Evolutionary conservation across 2,113 vertebrate species (phyloP).

Genomic region (Nothobranchius kuhntae): DNA sequence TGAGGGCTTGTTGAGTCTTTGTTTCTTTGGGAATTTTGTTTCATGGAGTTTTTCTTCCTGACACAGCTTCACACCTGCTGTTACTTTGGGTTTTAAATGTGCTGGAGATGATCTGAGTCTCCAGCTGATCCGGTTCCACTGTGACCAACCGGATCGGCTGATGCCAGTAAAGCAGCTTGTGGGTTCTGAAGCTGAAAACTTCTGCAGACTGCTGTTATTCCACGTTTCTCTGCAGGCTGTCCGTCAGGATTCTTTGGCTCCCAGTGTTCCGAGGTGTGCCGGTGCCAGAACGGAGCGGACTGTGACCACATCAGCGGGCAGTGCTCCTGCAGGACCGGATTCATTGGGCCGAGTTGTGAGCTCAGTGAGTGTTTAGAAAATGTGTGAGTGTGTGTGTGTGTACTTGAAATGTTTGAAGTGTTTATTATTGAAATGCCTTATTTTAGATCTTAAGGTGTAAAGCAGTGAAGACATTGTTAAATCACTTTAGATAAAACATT

Average conservation of each 20-base stretch:
- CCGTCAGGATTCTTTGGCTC: constrained; percentile 87
- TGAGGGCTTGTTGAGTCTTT: too few species aligned
- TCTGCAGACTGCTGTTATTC: neutral
- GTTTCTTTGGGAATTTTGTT: neutral
- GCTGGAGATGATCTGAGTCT: neutral
- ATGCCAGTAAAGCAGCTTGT: constrained; percentile 14
- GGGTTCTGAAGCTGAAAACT: neutral
- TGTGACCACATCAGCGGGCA: constrained; percentile 88
- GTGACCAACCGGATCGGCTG: constrained; percentile 17
- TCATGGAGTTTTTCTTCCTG: neutral
- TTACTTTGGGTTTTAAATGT: too few species aligned
- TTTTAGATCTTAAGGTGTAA: too few species aligned
- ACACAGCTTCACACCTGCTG: neutral
- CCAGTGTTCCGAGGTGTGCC: constrained; percentile 87
- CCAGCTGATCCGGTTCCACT: constrained; percentile 1
- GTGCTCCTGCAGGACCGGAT: constrained; percentile 91
- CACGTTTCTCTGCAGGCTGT: constrained; percentile 79
- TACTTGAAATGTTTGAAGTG: too few species aligned
- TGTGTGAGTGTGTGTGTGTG: too few species aligned
- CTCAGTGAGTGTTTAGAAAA: constrained; percentile 83
- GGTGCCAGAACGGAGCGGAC: constrained; percentile 93
- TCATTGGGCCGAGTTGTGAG: constrained; percentile 89
- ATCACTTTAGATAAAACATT: too few species aligned
- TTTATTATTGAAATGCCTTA: too few species aligned
- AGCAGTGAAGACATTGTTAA: too few species aligned